phyloP scores from a whole-genome alignment of 2,113 vertebrate species.

The Mormyrus lacerda region DNA sequence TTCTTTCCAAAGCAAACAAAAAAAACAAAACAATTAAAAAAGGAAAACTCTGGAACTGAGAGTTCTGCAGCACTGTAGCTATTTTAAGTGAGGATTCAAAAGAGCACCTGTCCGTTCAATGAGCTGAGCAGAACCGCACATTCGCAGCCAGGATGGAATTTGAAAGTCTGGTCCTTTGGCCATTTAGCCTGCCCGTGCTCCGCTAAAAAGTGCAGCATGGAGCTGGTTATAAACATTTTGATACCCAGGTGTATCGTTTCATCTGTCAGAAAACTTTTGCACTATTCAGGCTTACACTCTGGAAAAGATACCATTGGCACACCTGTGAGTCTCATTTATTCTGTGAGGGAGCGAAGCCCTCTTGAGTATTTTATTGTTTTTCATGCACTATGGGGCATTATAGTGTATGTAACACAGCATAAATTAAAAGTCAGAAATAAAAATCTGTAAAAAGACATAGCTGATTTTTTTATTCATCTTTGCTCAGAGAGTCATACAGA shows the following conservation, averaged over 20 bases:
- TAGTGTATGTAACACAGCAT: background rate
- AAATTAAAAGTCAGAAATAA: background rate
- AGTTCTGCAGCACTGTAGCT: background rate
- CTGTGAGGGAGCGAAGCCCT: constrained; percentile 2
- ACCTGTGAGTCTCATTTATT: constrained; percentile 22
- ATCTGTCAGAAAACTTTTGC: constrained; percentile 30
- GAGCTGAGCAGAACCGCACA: background rate
- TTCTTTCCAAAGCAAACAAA: background rate
- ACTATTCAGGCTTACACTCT: constrained; percentile 38
- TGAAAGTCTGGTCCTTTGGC: background rate
- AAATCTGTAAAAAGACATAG: background rate
- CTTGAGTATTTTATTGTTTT: background rate
- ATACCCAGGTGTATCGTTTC: constrained; percentile 31
- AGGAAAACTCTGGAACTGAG: background rate
- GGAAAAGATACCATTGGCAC: constrained; percentile 34
- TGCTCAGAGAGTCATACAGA: constrained; percentile 17
- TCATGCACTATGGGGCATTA: background rate
- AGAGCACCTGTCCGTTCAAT: background rate
- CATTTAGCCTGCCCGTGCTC: background rate
- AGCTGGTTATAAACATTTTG: constrained; percentile 26
- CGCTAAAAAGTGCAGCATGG: background rate
- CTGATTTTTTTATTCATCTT: constrained; percentile 31
- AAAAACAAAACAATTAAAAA: background rate
- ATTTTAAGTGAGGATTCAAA: background rate
- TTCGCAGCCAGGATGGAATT: background rate